Base-by-base conservation (phyloP, 2,113 vertebrate species). In the Odocoileus virginianus region DNA sequence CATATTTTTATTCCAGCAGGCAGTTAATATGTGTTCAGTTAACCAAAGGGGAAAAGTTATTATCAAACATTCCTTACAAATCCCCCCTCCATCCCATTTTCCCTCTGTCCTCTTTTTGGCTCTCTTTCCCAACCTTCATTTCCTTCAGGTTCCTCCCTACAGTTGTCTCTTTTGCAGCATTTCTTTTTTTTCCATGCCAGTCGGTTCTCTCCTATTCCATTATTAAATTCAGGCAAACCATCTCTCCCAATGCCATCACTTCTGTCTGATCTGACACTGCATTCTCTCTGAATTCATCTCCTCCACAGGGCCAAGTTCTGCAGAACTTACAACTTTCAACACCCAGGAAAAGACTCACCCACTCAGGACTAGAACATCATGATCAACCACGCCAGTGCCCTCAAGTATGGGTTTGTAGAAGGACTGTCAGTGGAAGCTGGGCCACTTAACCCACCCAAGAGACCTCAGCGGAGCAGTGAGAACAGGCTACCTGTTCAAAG, bases 311-410 rank as follows among this genome's bases (percentile, higher is more conserved):
- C 3, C 4, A 52, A 87, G 7, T 74, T 12, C 43, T 52, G 2
- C 71, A 36, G 15, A 79, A 50, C 27, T 12, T 54, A 7, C 9
- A 45, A 6, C 40, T 52, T 28, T 82, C 6, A 1, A 43, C 33
- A 82, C 11, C 19, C 50, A 82, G 79, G 50, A 54, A 82, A 54
- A 36, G 79, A 54, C 19, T 82, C 30, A 13, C 58, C 33, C 28
- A 17, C 50, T 40, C 14, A 71, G 54, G 2, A 15, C 54, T 55
- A 47, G 15, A 55, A 86, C 21, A 5, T 67, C 60, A 13, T 40
- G 17, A 52, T 12, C 36, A 23, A 30, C 47, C 6, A 7, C 0
- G 1, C 52, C 21, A 14, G 6, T 0, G 1, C 11, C 21, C 25
- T 45, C 45, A 40, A 23, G 21, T 2, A 12, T 58, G 40, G 36